Percentiles rank a stretch among this genome's conserved stretches.
These are phyloP conservation scores for Diachrysia chrysitis DNA, from an alignment of 2,888 invertebrate species.

Conservation along the genomic window DNA sequence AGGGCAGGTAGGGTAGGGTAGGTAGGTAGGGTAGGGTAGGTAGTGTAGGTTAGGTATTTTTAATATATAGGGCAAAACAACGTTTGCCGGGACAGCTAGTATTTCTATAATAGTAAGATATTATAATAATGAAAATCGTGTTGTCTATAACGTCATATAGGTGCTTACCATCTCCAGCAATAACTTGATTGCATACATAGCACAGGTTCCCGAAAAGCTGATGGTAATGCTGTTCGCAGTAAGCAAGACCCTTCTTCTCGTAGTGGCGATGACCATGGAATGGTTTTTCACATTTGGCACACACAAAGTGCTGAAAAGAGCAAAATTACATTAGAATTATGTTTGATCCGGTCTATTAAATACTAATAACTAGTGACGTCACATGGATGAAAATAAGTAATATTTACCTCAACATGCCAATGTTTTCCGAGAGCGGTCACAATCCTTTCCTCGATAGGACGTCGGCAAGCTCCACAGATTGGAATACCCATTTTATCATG, in stretches of 20 bases:
- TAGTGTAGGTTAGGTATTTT: too few species aligned
- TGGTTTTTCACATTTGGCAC: conserved; percentile 99
- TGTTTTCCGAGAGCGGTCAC: conserved; percentile 99
- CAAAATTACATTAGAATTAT: not conserved
- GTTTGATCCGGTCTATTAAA: not conserved
- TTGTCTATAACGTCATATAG: too few species aligned
- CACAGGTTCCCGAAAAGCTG: conserved; percentile 99
- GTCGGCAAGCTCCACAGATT: conserved; percentile 99
- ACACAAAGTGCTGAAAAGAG: conserved; percentile 97
- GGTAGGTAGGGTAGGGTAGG: too few species aligned
- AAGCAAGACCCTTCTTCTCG: conserved; percentile 99
- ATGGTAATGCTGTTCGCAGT: conserved; percentile 99
- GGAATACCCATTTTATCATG: conserved; percentile 99
- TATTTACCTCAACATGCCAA: conserved; percentile 97
- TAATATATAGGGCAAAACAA: too few species aligned
- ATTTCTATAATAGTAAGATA: too few species aligned
- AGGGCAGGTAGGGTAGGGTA: too few species aligned
- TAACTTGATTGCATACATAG: conserved; percentile 99
- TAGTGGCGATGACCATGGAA: conserved; percentile 99
- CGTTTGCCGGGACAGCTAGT: too few species aligned
- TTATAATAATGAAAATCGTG: too few species aligned
- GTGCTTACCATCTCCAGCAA: conserved; percentile 97
- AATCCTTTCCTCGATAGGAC: conserved; percentile 99
- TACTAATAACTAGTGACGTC: not conserved
- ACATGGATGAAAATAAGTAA: not conserved